phyloP scores from a whole-genome alignment of 2,797 vertebrate genomes.

The Pangasius macronema region DNA sequence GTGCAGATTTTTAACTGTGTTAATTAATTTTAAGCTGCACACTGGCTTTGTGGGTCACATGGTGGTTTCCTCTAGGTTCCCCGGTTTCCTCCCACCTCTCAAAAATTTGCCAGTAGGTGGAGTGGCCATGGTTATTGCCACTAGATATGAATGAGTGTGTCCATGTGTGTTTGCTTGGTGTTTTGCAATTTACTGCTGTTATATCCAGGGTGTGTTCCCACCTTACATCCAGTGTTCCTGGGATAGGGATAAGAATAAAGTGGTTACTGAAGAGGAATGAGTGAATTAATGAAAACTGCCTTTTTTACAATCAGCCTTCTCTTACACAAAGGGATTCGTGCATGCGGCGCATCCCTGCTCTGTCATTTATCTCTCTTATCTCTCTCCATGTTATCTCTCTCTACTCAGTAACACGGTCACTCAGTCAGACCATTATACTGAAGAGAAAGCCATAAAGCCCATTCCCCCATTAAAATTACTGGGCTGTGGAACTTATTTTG shows the following conservation, averaged over 20 bases:
- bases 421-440: background rate
- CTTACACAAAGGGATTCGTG: background rate
- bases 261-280: background rate
- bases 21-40: background rate
- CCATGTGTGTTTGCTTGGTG: background rate
- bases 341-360: background rate
- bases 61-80: background rate
- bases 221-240: background rate
- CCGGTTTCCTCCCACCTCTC: background rate
- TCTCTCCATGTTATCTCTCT: background rate
- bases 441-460: background rate
- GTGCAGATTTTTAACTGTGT: background rate
- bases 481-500: background rate
- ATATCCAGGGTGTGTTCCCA: background rate
- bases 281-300: background rate
- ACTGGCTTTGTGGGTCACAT: background rate
- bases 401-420: background rate
- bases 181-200: background rate
- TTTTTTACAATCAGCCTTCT: background rate
- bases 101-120: background rate
- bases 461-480: background rate
- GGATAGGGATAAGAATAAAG: background rate
- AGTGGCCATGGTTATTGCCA: background rate
- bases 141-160: background rate
- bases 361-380: constrained; percentile 7